phyloP scores from a whole-genome alignment of 2,113 vertebrate genomes.

The Pandion haliaetus region DNA sequence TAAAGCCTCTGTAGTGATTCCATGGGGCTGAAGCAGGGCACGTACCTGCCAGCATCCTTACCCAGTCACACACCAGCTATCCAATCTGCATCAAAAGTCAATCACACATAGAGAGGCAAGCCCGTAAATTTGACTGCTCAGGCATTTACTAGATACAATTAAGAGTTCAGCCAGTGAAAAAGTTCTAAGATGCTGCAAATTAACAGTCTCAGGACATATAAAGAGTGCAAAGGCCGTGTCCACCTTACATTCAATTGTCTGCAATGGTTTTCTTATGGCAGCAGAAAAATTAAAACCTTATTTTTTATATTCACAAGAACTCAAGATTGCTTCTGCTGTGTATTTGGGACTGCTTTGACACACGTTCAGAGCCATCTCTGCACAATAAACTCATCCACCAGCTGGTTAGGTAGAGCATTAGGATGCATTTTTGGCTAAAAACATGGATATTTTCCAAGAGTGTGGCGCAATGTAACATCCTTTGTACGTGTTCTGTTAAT shows the following conservation, averaged over 20 bases:
- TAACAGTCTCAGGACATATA: not conserved
- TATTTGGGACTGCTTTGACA: not conserved
- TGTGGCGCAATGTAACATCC: not conserved
- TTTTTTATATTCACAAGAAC: not conserved
- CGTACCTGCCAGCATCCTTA: not conserved
- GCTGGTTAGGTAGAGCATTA: not conserved
- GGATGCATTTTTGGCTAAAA: not conserved
- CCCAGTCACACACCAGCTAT: not conserved
- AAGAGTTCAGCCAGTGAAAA: not conserved
- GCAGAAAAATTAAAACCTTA: not conserved
- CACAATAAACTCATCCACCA: not conserved
- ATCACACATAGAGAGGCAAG: no score
- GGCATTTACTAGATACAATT: not conserved
- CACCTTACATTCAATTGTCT: not conserved
- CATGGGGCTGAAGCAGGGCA: not conserved
- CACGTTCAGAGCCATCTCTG: not conserved
- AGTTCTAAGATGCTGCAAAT: not conserved
- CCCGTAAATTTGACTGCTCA: not conserved
- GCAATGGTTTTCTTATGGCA: not conserved
- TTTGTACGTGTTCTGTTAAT: not conserved
- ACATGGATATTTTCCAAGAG: not conserved
- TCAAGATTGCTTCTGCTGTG: not conserved
- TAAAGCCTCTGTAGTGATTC: not conserved
- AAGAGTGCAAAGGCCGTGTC: not conserved
- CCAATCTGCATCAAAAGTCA: not conserved